Evolutionary conservation across 1,140 invertebrate genomes (phyloP), one percentile per base, ranked within the genome.

Genomic region (Formica selysi): DNA sequence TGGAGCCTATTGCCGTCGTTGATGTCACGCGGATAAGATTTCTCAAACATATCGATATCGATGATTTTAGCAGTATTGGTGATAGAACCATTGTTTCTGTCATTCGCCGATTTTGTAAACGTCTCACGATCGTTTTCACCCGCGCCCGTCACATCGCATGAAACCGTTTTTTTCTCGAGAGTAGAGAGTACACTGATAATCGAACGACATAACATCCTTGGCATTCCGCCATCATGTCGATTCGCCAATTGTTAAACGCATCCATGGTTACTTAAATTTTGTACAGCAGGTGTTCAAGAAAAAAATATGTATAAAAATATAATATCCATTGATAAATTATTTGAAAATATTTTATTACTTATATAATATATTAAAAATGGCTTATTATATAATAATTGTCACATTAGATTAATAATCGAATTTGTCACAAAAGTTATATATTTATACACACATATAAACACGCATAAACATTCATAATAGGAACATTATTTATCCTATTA

Each of bases 191-290:
- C 65, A 73, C 64, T 86, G 76, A 48, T 76, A 76, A 76, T 61
- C 64, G 73, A 48, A 13, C 51, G 32, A 62, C 71, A 86, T 89
- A 83, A 87, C 76, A 71, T 62, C 19, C 61, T 70, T 65, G 78
- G 41, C 57, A 54, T 57, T 38, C 26, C 38, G 74, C 80, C 67
- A 90, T 86, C 38, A 65, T 22, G 10, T 38, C 78, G 38, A n/a
- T 80, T 90, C 44, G 85, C 78, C 91, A 92, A 91, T 90, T 92
- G 91, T 92, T 85, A 91, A 91, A 91, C 90, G 51, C 88, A 88
- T 91, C 90, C 88, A 92, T 92, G 90, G 90, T 87, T 91, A 87
- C 87, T 84, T 36, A 85, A 22, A 22, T 51, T 73, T 79, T 11
- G 6, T 38, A 65, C 85, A 83, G 70, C 54, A 84, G 70, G 62